Conservation (phyloP, 2,888 invertebrate species). For the Xiphydria camelus region DNA sequence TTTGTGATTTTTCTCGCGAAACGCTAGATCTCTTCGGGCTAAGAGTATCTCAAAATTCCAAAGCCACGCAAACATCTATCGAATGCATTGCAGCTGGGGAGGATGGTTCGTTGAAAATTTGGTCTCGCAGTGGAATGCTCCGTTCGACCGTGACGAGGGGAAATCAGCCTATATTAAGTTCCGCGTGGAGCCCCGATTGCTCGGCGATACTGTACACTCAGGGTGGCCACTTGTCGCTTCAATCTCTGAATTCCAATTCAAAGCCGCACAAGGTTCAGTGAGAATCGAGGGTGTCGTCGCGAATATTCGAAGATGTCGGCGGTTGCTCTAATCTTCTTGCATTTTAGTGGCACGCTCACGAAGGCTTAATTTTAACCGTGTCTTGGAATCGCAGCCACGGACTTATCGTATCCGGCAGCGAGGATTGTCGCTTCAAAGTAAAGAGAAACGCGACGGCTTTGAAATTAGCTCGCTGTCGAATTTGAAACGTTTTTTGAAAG, state of each 20-base stretch:
- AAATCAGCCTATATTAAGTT: constrained; percentile 79
- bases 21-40: neutral
- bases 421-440: constrained; percentile 89
- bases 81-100: constrained; percentile 88
- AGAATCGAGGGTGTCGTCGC: too few relatives aligned
- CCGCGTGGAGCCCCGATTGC: constrained; percentile 81
- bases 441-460: constrained; percentile 6
- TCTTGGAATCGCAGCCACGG: constrained; percentile 95
- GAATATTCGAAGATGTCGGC: too few relatives aligned
- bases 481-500: neutral
- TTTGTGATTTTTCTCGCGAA: constrained; percentile 1
- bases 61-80: too few relatives aligned
- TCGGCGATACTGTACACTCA: constrained; percentile 72
- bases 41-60: neutral
- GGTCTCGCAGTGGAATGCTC: constrained; percentile 94
- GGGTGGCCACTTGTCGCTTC: constrained; percentile 69
- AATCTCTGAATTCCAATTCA: constrained; percentile 74
- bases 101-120: constrained; percentile 94
- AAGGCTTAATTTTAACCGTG: constrained; percentile 86
- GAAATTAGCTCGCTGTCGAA: neutral
- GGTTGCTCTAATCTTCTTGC: neutral
- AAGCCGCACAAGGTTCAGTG: constrained; percentile 68
- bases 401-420: constrained; percentile 91
- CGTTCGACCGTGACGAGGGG: constrained; percentile 87
- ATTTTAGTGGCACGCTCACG: constrained; percentile 93